Conservation (phyloP, 1,140 invertebrate genomes). For the Drosophila hydei region DNA sequence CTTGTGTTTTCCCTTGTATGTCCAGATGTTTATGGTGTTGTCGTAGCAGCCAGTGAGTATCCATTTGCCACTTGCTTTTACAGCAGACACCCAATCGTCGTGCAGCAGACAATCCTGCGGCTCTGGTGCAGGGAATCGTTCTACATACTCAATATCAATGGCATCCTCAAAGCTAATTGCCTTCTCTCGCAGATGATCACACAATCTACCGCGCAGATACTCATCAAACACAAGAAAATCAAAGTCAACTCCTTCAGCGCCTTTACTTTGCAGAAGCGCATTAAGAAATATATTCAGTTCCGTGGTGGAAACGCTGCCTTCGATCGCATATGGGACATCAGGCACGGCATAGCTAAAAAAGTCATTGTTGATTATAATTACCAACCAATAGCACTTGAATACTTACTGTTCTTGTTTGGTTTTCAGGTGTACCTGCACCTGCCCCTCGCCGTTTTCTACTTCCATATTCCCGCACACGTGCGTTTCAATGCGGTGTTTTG, state of each 20-base stretch:
- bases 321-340: conserved; percentile 92
- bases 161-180: conserved; percentile 90
- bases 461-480: conserved; percentile 66
- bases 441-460: conserved; percentile 84
- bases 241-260: conserved; percentile 87
- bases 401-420: conserved; percentile 93
- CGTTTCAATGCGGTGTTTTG: conserved; percentile 24
- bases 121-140: conserved; percentile 93
- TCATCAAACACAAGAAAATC: conserved; percentile 94
- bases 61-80: conserved; percentile 91
- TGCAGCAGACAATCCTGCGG: conserved; percentile 95
- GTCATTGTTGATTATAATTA: not conserved
- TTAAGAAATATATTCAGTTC: conserved; percentile 93
- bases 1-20: conserved; percentile 91
- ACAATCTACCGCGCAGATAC: conserved; percentile 87
- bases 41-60: conserved; percentile 98
- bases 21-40: conserved; percentile 96
- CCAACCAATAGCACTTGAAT: not conserved
- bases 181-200: conserved; percentile 89
- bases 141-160: conserved; percentile 95
- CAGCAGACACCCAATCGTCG: conserved; percentile 97
- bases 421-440: conserved; percentile 90
- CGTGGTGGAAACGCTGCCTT: conserved; percentile 87
- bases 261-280: conserved; percentile 87
- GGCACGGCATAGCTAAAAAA: conserved; percentile 92